phyloP scores from a whole-genome alignment of 2,797 vertebrate species.

The Helicolenus hilgendorfi region DNA sequence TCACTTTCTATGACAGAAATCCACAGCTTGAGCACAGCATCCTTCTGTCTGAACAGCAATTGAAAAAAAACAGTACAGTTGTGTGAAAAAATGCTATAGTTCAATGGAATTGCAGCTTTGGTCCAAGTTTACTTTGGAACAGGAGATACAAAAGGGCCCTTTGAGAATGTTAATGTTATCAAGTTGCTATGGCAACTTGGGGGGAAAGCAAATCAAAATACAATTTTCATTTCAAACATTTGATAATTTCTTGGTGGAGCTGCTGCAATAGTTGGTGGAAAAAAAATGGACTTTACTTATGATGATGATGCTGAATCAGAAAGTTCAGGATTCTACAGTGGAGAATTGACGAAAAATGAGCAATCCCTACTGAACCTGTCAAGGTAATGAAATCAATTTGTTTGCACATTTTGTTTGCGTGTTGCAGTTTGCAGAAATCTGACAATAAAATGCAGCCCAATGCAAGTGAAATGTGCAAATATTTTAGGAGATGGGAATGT shows the following conservation, averaged over 20 bases:
- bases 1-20: conserved; percentile 11
- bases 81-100: background rate
- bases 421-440: background rate
- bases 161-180: background rate
- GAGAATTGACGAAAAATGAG: background rate
- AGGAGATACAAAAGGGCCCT: background rate
- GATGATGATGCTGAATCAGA: no score
- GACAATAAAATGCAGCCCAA: no score
- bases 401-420: background rate
- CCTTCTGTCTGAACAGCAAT: conserved; percentile 40
- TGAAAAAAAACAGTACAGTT: background rate
- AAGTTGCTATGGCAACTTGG: background rate
- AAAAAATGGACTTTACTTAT: background rate
- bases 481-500: no score
- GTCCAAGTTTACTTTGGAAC: background rate
- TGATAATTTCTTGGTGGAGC: background rate
- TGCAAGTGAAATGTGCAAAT: no score
- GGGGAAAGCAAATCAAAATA: background rate
- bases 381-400: background rate
- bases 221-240: background rate
- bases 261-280: background rate
- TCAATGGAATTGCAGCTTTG: background rate
- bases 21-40: conserved; percentile 41
- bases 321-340: background rate
- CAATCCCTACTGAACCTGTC: no score